Evolutionary conservation across 2,888 invertebrate genomes (phyloP), one percentile per base, ranked within the genome.

Genomic region (Lycocerus yunnanus): DNA sequence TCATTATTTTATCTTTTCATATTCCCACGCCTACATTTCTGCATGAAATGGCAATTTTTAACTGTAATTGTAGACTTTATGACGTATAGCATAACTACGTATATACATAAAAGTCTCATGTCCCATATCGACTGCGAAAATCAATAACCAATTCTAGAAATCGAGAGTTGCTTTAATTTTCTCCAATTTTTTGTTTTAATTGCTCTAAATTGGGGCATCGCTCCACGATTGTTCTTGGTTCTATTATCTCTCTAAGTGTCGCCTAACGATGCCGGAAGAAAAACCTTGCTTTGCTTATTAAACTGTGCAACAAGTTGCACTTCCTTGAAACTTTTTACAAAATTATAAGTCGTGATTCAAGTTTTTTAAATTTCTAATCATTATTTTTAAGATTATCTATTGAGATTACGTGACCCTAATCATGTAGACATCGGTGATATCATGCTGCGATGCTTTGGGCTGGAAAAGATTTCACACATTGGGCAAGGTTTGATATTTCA

Each of bases 31-130:
- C 67, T 58, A 72, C 71, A 63, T 71, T 69, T 71, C 21, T 71
- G 71, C 69, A 65, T 59, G 71, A 71, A 71, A 66, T 68, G 61
- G 67, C 68, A 68, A 68, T 72, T 72, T 72, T 68, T 72, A 66
- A 68, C 66, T 66, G 72, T 68, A 72, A 72, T 72, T 66, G 63
- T 58, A 72, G 63, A 68, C 67, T 63, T 68, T 61, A 63, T 72
- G 68, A 68, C 72, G 68, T 72, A 59, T 72, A 61, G 13, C 68
- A 21, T 67, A 67, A 67, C 71, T 67, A 63, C 61, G 16, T 58
- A 66, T 5, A n/a, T 60, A 14, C 15, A 58, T 63, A 68, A n/a
- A 24, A 43, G 43, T 72, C 63, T 72, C 20, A 11, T 68, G 68
- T 27, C 58, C 69, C 61, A 66, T 71, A 74, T 73, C 69, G 66